phyloP scores from a whole-genome alignment of 2,888 invertebrate genomes.

The Heliothis peltigera region DNA sequence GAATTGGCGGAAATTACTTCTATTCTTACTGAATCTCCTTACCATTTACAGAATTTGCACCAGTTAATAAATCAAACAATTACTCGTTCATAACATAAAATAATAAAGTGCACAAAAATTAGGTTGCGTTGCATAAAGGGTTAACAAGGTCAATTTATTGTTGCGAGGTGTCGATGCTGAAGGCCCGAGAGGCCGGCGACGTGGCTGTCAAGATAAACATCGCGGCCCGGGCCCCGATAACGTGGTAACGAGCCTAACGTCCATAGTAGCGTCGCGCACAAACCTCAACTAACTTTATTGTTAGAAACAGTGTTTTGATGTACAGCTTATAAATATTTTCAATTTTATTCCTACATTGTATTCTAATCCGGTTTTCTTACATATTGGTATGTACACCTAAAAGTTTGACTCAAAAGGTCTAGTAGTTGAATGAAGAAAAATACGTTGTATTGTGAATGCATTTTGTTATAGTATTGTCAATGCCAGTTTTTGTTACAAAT shows the following conservation, averaged over 20 bases:
- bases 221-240: constrained; percentile 77
- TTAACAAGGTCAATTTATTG: constrained; percentile 81
- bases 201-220: constrained; percentile 84
- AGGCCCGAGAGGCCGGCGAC: constrained; percentile 79
- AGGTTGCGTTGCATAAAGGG: constrained; percentile 69
- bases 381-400: no score
- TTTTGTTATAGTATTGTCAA: no score
- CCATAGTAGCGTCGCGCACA: constrained; percentile 74
- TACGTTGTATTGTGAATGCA: no score
- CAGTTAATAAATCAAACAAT: constrained; percentile 10
- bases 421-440: constrained; percentile 1
- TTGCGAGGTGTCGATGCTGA: constrained; percentile 82
- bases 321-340: not conserved
- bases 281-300: constrained; percentile 50
- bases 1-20: no score
- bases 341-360: no score
- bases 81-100: constrained; percentile 21
- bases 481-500: no score
- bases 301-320: constrained; percentile 30
- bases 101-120: constrained; percentile 57
- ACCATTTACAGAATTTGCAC: not conserved
- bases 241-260: constrained; percentile 83
- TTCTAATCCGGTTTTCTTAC: no score
- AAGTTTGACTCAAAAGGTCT: constrained; percentile 14
- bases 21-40: no score